Evolutionary conservation across 2,797 vertebrate genomes (phyloP), one percentile per base, ranked within the genome.

Genomic region (Masticophis lateralis): DNA sequence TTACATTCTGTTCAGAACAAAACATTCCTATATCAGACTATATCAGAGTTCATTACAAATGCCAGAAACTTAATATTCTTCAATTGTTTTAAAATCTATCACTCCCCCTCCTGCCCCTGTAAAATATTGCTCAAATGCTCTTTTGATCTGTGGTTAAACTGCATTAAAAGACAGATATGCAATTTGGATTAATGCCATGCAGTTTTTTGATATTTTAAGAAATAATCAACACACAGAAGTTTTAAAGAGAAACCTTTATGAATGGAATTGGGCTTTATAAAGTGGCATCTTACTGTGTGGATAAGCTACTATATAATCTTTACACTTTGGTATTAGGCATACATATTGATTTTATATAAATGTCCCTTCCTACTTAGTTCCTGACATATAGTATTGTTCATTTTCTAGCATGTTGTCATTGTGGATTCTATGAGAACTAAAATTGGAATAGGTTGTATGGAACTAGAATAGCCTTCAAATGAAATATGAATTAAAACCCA

Each of bases 11-110:
- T 0, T 2, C 88, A 93, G 28, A 92, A 1, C 1, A 79, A 87
- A 25, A 83, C 93, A 94, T 61, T 1, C 87, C 32, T 88, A 0
- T 20, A 37, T 37, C 37, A 28, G 60, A 18, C 59, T 22, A 32
- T 18, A 43, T 51, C 55, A 32, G 53, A 90, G 27, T 5, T 9
- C 83, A 18, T 14, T 94, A n/a, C 88, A 63, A 95, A 87, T 92
- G 95, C 96, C 96, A 59, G 60, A 91, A 94, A 91, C 28, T 27
- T 53, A 0, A 18, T 20, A 0, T 90, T 94, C 92, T 87, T 96
- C 92, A 93, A 0, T 94, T 2, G 95, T 95, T 90, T 95, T 4
- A 92, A n/a, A 90, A 87, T 7, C 88, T 96, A 3, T 93, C 94
- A 18, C 88, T 88, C 91, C 9, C 18, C 5, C 6, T 6, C 69